Evolutionary conservation across 2,797 vertebrate species (phyloP).

Genomic region (Bovichtus diacanthus): DNA sequence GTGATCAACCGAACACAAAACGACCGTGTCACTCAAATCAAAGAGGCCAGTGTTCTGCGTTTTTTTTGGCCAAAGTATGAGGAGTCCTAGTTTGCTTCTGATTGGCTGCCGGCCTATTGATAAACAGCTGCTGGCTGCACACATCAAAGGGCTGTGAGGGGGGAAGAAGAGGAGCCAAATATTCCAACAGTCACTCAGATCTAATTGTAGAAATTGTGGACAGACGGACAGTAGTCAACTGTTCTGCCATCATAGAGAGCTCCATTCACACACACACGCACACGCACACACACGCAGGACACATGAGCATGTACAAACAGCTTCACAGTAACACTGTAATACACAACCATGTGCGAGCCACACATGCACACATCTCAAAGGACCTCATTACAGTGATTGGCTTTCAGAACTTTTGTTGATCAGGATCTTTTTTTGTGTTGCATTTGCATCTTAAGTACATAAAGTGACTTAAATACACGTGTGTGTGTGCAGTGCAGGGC

Average conservation of each 20-base stretch:
- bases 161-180: slow-evolving; percentile 60
- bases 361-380: slow-evolving; percentile 58
- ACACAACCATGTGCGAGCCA: slow-evolving; percentile 15
- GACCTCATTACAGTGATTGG: slow-evolving; percentile 78
- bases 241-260: slow-evolving; percentile 51
- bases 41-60: slow-evolving; percentile 52
- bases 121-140: slow-evolving; percentile 65
- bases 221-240: slow-evolving; percentile 52
- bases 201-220: slow-evolving; percentile 61
- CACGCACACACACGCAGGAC: slow-evolving; percentile 22
- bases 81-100: slow-evolving; percentile 47
- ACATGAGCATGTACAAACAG: neutral
- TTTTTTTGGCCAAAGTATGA: slow-evolving; percentile 44
- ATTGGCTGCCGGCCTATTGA: slow-evolving; percentile 56
- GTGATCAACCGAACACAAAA: slow-evolving; percentile 37
- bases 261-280: slow-evolving; percentile 47
- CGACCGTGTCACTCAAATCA: slow-evolving; percentile 51
- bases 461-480: slow-evolving; percentile 39
- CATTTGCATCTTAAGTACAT: slow-evolving; percentile 66
- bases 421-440: slow-evolving; percentile 62
- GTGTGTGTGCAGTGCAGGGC: slow-evolving; percentile 10
- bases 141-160: slow-evolving; percentile 63
- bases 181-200: slow-evolving; percentile 57
- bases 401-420: slow-evolving; percentile 74
- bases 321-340: slow-evolving; percentile 5